Evolutionary conservation across 2,888 invertebrate species (phyloP).

Genomic region (Fissipunctia ypsillon): DNA sequence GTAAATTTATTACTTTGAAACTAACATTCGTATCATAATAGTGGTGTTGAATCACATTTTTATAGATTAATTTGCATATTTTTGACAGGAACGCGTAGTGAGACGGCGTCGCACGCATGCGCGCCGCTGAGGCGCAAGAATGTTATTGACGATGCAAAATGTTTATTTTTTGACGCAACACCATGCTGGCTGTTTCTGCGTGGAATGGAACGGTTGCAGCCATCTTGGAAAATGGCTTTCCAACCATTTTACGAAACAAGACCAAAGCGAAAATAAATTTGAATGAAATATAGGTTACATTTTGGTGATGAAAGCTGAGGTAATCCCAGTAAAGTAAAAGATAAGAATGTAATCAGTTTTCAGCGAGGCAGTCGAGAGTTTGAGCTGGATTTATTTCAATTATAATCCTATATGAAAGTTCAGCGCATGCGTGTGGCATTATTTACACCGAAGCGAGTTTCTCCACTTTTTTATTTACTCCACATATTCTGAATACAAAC

Average conservation of each 20-base stretch:
- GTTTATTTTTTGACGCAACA: constrained; percentile 87
- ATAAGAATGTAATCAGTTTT: constrained; percentile 83
- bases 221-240: constrained; percentile 65
- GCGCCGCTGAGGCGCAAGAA: constrained; percentile 75
- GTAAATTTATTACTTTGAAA: constrained; percentile 70
- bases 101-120: constrained; percentile 81
- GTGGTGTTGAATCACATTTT: constrained; percentile 82
- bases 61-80: constrained; percentile 90
- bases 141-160: constrained; percentile 90
- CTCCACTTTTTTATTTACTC: too few relatives aligned
- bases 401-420: constrained; percentile 81
- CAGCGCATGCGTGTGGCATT: constrained; percentile 82
- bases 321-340: constrained; percentile 73
- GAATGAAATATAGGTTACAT: constrained; percentile 30
- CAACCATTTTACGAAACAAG: constrained; percentile 13
- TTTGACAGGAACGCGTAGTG: constrained; percentile 83
- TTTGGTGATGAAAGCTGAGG: constrained; percentile 53
- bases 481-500: neutral
- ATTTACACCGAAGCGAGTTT: constrained; percentile 77
- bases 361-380: constrained; percentile 80
- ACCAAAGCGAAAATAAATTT: constrained; percentile 29
- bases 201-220: constrained; percentile 67
- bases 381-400: constrained; percentile 89
- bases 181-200: constrained; percentile 68
- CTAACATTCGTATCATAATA: constrained; percentile 78